Percentiles rank a stretch among this genome's conserved stretches.
phyloP scores from a whole-genome alignment of 2,888 invertebrate species.

The Pristionchus exspectatus region DNA sequence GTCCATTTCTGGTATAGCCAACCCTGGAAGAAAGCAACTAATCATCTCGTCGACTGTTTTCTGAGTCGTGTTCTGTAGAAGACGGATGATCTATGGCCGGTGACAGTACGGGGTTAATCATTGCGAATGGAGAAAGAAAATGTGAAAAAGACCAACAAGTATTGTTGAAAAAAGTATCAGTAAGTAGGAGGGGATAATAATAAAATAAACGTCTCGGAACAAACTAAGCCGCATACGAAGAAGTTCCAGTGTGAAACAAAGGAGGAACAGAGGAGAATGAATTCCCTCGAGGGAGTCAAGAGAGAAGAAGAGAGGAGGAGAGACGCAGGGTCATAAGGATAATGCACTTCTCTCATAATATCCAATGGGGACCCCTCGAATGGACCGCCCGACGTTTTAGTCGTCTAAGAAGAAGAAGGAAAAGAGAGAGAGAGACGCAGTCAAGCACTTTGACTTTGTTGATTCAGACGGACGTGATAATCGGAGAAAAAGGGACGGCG shows the following conservation, averaged over 20 bases:
- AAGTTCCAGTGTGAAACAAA: slow-evolving; percentile 5
- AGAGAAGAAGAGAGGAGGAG: not conserved
- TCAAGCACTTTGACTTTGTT: not conserved
- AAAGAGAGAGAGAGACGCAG: not conserved
- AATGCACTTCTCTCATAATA: slow-evolving; percentile 44
- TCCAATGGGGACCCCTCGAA: slow-evolving; percentile 23
- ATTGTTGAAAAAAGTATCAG: too few species aligned
- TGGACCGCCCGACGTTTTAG: not conserved
- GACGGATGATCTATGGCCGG: too few species aligned
- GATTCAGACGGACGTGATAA: not conserved
- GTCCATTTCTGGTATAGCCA: too few species aligned
- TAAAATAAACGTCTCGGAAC: too few species aligned
- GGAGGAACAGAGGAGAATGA: not conserved
- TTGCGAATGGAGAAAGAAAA: too few species aligned
- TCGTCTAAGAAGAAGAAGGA: not conserved
- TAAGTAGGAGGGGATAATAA: too few species aligned
- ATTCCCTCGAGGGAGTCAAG: not conserved
- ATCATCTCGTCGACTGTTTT: too few species aligned
- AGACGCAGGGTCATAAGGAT: slow-evolving; percentile 44
- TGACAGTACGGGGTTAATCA: not conserved
- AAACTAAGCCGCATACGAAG: too few species aligned
- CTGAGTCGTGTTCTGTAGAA: too few species aligned
- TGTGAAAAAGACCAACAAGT: too few species aligned
- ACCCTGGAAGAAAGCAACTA: too few species aligned
- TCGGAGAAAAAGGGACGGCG: not conserved